Percentiles rank a stretch among this genome's conserved stretches.
phyloP scores from a whole-genome alignment of 2,888 invertebrate genomes.

The Tiliacea citrago region DNA sequence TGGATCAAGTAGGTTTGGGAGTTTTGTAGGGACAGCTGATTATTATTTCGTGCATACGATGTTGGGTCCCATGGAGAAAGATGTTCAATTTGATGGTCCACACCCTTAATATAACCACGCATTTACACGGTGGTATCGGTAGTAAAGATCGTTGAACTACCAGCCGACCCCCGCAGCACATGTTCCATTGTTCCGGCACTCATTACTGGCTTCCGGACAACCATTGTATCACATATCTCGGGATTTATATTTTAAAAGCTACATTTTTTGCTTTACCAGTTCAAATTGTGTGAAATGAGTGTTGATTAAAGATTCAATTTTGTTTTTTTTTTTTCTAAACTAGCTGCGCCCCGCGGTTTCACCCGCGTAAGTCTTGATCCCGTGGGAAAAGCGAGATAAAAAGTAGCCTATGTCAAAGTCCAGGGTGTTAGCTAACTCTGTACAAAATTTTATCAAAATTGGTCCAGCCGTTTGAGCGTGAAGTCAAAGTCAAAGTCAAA shows the following conservation, averaged over 20 bases:
- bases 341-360: too few relatives aligned
- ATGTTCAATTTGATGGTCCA: neutral
- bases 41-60: neutral
- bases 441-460: too few relatives aligned
- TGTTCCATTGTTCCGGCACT: constrained; percentile 59
- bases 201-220: constrained; percentile 56
- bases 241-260: constrained; percentile 51
- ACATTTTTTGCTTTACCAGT: constrained; percentile 32
- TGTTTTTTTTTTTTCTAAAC: neutral
- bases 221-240: constrained; percentile 58
- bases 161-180: constrained; percentile 31
- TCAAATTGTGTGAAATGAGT: constrained; percentile 45
- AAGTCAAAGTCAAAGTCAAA: too few relatives aligned
- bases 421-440: too few relatives aligned
- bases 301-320: constrained; percentile 41
- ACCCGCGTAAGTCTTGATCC: too few relatives aligned
- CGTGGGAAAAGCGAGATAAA: too few relatives aligned
- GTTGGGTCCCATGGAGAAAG: neutral
- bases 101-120: neutral
- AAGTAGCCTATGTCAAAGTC: too few relatives aligned
- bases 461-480: too few relatives aligned
- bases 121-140: neutral
- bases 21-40: too few relatives aligned
- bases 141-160: constrained; percentile 16
- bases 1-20: too few relatives aligned